A percentile compares a stretch with the other conserved stretches of the same genome.
These are phyloP conservation scores for Rhea americana DNA, from an alignment of 2,113 vertebrate species.

Conservation along the genomic window DNA sequence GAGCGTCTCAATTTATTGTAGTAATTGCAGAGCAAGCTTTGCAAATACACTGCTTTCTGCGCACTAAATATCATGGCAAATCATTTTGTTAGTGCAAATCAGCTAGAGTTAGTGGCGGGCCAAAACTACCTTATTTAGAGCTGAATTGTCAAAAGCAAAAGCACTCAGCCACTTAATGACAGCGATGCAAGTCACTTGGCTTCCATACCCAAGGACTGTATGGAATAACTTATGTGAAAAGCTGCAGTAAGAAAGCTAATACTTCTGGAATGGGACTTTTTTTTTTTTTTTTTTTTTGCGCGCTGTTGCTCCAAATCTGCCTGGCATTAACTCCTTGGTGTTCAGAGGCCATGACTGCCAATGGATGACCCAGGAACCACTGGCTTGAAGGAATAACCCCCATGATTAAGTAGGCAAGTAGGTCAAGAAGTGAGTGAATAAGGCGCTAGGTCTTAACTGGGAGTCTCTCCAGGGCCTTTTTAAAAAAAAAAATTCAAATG, in stretches of 20 bases:
- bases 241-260: slow-evolving; percentile 17
- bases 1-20: background rate
- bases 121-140: background rate
- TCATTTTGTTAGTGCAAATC: background rate
- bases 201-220: background rate
- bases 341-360: slow-evolving; percentile 35
- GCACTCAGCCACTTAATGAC: background rate
- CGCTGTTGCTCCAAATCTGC: background rate
- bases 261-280: background rate
- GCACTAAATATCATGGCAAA: accelerated
- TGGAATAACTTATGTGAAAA: background rate
- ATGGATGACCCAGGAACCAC: slow-evolving; percentile 38
- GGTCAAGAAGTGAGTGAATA: slow-evolving; percentile 44
- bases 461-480: slow-evolving; percentile 59
- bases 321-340: slow-evolving; percentile 32
- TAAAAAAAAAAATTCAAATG: slow-evolving; percentile 49
- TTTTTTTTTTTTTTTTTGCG: background rate
- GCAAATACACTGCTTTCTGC: background rate
- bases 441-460: slow-evolving; percentile 56
- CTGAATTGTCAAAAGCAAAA: background rate
- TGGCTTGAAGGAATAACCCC: slow-evolving; percentile 35
- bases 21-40: background rate
- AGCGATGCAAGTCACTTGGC: background rate
- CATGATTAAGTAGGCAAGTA: slow-evolving; percentile 22
- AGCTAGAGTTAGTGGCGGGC: background rate